These are phyloP conservation scores for Adelognathus sp. DNA, from an alignment of 2,888 invertebrate species.

Conservation along the genomic window DNA sequence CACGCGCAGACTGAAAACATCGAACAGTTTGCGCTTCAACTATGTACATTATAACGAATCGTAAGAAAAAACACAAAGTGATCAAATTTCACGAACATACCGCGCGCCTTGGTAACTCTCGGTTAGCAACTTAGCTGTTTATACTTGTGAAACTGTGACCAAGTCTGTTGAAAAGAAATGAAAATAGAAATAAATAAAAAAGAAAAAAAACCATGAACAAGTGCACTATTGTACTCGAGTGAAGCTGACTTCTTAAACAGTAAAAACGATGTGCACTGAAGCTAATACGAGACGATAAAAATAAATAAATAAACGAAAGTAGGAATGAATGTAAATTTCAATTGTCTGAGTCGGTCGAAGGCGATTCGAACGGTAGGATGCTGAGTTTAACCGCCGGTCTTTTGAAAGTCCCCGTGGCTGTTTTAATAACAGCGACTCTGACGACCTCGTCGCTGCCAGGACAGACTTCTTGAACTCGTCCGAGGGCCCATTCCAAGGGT, in stretches of 20 bases:
- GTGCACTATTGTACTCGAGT: too few relatives aligned
- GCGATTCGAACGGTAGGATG: not conserved
- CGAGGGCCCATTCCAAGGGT: not conserved
- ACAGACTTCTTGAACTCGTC: not conserved
- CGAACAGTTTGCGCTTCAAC: too few relatives aligned
- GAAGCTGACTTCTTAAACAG: too few relatives aligned
- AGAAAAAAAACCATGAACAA: not conserved
- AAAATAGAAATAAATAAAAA: not conserved
- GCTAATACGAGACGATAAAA: not conserved
- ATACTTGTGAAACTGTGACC: not conserved
- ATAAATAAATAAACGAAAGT: not conserved
- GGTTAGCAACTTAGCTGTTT: slow-evolving; percentile 1
- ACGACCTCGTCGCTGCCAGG: not conserved
- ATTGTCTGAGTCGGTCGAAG: not conserved
- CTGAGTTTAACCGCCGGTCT: slow-evolving; percentile 1
- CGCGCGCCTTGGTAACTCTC: slow-evolving; percentile 22
- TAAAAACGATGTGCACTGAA: too few relatives aligned
- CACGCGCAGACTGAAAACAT: too few relatives aligned
- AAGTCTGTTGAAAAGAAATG: not conserved
- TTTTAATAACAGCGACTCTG: not conserved
- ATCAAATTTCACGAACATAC: slow-evolving; percentile 20
- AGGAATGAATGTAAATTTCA: not conserved
- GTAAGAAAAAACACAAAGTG: too few relatives aligned
- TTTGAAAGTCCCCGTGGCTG: not conserved
- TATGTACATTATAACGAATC: too few relatives aligned